Percentiles rank a stretch among this genome's conserved stretches.
phyloP scores from a whole-genome alignment of 1,140 invertebrate genomes.

The Penaeus indicus region DNA sequence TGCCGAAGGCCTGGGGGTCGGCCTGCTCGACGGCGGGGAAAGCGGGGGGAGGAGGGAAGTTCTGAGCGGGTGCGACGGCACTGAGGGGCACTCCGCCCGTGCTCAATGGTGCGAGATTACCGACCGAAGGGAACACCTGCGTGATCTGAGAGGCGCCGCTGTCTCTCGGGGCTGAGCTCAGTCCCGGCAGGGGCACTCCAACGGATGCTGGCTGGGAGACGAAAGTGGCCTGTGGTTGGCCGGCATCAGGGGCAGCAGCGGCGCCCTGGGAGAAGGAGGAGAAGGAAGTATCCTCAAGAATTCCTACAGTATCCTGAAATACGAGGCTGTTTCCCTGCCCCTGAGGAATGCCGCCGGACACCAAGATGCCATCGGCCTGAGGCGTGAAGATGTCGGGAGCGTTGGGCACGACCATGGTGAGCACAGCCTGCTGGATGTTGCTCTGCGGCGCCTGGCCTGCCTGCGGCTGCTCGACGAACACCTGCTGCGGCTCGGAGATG shows the following conservation, averaged over 20 bases:
- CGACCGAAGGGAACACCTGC: background rate
- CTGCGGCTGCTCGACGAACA: slow-evolving; percentile 3
- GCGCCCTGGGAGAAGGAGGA: background rate
- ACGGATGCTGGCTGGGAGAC: slow-evolving; percentile 19
- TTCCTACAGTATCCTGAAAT: background rate
- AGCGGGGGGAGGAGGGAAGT: no score
- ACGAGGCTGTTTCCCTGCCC: background rate
- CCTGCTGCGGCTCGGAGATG: slow-evolving; percentile 11
- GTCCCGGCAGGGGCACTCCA: background rate
- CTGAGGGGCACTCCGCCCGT: no score
- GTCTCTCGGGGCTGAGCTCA: no score
- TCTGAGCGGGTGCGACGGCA: no score
- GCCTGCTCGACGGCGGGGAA: no score
- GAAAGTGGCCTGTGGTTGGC: slow-evolving; percentile 1
- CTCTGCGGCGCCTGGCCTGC: background rate
- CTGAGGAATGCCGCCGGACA: background rate
- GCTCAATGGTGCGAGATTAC: background rate
- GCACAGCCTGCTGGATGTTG: slow-evolving; percentile 9
- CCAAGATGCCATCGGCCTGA: background rate
- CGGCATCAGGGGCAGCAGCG: background rate
- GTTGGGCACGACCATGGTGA: background rate
- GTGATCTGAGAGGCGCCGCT: background rate
- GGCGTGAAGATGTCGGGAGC: background rate
- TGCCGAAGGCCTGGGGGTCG: background rate
- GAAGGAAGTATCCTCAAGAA: background rate